These are phyloP conservation scores for Hyalella azteca DNA, from an alignment of 2,888 invertebrate species.

Conservation along the genomic window DNA sequence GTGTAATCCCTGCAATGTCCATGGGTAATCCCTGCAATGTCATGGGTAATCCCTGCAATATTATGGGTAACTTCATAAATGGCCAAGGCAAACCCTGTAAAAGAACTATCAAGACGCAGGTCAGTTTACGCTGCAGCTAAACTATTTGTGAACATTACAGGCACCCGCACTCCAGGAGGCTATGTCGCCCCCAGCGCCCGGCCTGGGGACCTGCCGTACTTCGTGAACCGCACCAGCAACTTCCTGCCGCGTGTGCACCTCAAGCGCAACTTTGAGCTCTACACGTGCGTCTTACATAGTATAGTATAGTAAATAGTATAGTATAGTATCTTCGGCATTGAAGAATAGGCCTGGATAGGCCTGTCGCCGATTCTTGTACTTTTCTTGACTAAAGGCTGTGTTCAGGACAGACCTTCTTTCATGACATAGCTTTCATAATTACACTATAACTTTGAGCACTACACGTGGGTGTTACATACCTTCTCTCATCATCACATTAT, in stretches of 20 bases:
- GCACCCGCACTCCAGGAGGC: constrained; percentile 47
- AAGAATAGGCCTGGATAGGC: too few relatives aligned
- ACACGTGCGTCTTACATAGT: too few relatives aligned
- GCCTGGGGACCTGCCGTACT: constrained; percentile 48
- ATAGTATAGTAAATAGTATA: too few relatives aligned
- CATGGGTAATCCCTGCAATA: background rate
- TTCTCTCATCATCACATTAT: too few relatives aligned
- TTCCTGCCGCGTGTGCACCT: constrained; percentile 47
- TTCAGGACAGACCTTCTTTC: too few relatives aligned
- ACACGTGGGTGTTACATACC: background rate
- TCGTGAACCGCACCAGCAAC: constrained; percentile 39
- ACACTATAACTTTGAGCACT: background rate
- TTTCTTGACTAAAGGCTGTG: too few relatives aligned
- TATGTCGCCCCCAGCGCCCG: constrained; percentile 44
- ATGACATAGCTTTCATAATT: too few relatives aligned
- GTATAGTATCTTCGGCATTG: too few relatives aligned
- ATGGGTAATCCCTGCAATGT: background rate
- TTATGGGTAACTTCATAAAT: background rate
- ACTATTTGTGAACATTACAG: constrained; percentile 8
- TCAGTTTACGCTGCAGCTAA: background rate
- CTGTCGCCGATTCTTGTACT: too few relatives aligned
- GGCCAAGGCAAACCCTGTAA: too few relatives aligned
- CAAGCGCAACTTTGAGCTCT: too few relatives aligned
- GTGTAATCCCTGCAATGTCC: background rate
- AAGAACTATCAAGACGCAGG: background rate